Evolutionary conservation across 2,113 vertebrate species (phyloP).

Genomic region (Erythrocebus patas): DNA sequence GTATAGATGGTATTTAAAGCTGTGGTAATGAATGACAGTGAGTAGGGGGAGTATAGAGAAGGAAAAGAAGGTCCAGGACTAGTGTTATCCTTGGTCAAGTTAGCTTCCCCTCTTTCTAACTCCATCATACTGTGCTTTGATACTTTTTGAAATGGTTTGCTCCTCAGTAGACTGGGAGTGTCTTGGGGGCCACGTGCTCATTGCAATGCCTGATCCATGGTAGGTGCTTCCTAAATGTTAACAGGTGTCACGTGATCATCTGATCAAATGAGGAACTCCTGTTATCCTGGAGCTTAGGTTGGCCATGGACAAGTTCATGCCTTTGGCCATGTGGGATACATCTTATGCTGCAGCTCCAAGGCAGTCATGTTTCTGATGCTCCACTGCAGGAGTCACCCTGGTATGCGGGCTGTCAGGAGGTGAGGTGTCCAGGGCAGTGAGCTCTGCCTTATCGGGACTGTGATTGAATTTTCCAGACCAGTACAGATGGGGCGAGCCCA

Average conservation of each 20-base stretch:
- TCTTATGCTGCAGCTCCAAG: not conserved
- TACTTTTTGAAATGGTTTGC: not conserved
- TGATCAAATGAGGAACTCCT: not conserved
- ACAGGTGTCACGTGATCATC: not conserved
- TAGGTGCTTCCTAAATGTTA: not conserved
- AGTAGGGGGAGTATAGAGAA: not conserved
- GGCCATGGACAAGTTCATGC: not conserved
- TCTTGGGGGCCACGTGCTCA: not conserved
- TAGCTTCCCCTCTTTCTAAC: not conserved
- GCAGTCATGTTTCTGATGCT: not conserved
- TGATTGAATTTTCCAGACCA: not conserved
- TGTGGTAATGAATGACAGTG: not conserved
- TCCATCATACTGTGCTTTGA: not conserved
- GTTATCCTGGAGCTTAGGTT: not conserved
- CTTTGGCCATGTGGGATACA: not conserved
- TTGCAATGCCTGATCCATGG: fast-evolving
- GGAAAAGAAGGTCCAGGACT: not conserved
- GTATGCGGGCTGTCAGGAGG: not conserved
- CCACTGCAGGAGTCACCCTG: not conserved
- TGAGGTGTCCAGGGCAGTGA: not conserved
- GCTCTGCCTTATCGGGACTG: not conserved
- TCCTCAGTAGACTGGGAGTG: not conserved
- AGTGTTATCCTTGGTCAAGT: not conserved
- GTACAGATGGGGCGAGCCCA: not conserved
- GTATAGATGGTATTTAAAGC: not conserved